Evolutionary conservation across 2,113 vertebrate genomes (phyloP), one percentile per base, ranked within the genome.

Genomic region (Sapayoa aenigma): DNA sequence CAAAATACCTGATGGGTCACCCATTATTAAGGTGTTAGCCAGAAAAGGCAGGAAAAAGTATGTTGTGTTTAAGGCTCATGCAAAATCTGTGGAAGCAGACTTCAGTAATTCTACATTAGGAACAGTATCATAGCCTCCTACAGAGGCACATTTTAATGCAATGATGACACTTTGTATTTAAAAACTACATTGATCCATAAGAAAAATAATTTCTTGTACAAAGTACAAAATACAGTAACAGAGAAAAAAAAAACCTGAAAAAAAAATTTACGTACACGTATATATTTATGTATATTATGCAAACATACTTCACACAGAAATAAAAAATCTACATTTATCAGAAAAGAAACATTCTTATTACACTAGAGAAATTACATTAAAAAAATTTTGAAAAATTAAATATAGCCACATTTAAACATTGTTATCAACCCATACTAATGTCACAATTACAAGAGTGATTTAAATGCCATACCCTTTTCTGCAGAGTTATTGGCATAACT

Each of bases 401-500:
- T 55, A 56, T 4, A 89, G 12, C 2, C 31, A 37, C 20, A 6
- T 81, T 86, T 56, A 87, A 92, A 41, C 17, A 71, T 33, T 76
- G 12, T 37, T 89, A 58, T 9, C 35, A 71, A 67, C 4, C 18
- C n/a, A 41, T 72, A 76, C 3, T 46, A 62, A 82, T n/a, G 23
- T 33, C n/a, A 85, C 15, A 89, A 78, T 62, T 66, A 75, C 35
- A 87, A 86, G 68, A 82, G n/a, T 37, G 62, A 67, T 73, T 84
- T 30, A 87, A 97, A 85, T 47, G 90, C 97, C 98, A 94, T 99
- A 99, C 98, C 98, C 98, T 97, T 97, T 99, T 99, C 92, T 98
- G 98, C 76, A 99, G 98, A 97, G 98, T 98, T 93, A 99, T 92
- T 87, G 99, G 98, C 60, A 98, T 99, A 95, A 99, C 98, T 92